These are phyloP conservation scores for Rallus crepitans DNA, from an alignment of 2,797 vertebrate genomes.

Conservation along the genomic window DNA sequence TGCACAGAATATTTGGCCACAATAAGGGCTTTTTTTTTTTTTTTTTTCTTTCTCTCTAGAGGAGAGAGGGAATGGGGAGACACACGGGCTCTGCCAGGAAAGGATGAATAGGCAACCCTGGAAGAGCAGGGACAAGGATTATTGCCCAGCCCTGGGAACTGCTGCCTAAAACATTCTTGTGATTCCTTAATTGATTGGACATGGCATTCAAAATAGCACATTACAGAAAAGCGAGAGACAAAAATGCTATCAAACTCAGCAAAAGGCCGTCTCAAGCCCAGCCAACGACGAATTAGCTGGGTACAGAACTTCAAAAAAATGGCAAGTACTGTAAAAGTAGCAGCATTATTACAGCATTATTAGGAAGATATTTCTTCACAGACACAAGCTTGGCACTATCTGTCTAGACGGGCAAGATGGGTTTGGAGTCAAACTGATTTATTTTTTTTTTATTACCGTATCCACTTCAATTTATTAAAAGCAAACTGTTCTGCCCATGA, in stretches of 20 bases:
- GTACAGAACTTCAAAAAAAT: constrained; percentile 45
- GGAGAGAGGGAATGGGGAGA: background rate
- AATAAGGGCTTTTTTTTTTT: background rate
- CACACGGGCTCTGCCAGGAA: constrained; percentile 31
- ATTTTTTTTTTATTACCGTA: constrained; percentile 36
- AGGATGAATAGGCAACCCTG: constrained; percentile 69
- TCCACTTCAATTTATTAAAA: constrained; percentile 70
- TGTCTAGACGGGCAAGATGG: constrained; percentile 67
- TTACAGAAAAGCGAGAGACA: constrained; percentile 44
- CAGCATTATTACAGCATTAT: constrained; percentile 55
- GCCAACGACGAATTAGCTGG: constrained; percentile 53
- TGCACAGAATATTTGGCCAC: background rate
- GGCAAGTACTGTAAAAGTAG: constrained; percentile 39
- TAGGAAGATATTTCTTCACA: constrained; percentile 64
- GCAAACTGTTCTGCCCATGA: constrained; percentile 65
- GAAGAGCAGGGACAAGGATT: constrained; percentile 63
- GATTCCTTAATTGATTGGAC: constrained; percentile 67
- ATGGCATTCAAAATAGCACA: constrained; percentile 61
- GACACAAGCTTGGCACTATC: constrained; percentile 62
- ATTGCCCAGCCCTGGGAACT: constrained; percentile 66
- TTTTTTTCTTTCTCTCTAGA: background rate
- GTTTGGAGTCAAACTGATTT: constrained; percentile 54
- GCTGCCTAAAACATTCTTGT: constrained; percentile 66
- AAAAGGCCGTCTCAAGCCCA: constrained; percentile 22
- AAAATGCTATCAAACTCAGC: constrained; percentile 49